Evolutionary conservation across 2,888 invertebrate species (phyloP), one percentile per base, ranked within the genome.

Genomic region (Metalampra italica): DNA sequence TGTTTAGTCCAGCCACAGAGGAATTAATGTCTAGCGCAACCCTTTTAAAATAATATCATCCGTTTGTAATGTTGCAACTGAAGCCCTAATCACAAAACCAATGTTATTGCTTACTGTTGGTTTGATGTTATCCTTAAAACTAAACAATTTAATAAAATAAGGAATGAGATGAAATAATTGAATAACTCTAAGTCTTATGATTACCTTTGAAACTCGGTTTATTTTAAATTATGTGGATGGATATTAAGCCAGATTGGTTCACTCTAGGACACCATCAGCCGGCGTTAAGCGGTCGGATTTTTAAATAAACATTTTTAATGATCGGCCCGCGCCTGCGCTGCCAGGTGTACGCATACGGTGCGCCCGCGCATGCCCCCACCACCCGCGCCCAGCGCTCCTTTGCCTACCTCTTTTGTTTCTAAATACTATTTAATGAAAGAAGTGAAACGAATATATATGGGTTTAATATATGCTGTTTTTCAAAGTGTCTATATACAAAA

Each of bases 271-370:
- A 64, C 54, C 59, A 57, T 55, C 54, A 59, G 64, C 69, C 75
- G 69, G 73, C 75, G 82, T 77, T 86, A 86, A 87, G 88, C 89
- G 86, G 87, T 88, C 75, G 86, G 85, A 89, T 87, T 89, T 89
- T 89, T 89, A 89, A 89, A 89, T 89, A 89, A 89, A 89, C 89
- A 89, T 84, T 87, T 89, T 89, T 89, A 89, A 89, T 87, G 89
- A 88, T 87, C 89, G 83, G 76, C 78, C 78, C 84, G 81, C 81
- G 82, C 78, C 69, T 71, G 78, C 65, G 60, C 72, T 54, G 79
- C 88, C 88, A 87, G 89, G 89, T 89, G 89, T 74, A 69, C 78
- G 78, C 89, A 89, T 76, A 80, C 83, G 87, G 86, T 72, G 77
- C 78, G 67, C 64, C 65, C 72, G 63, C 71, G 63, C 71, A 62